Base-by-base conservation (phyloP, 2,113 vertebrate genomes). In the Aegypius monachus region DNA sequence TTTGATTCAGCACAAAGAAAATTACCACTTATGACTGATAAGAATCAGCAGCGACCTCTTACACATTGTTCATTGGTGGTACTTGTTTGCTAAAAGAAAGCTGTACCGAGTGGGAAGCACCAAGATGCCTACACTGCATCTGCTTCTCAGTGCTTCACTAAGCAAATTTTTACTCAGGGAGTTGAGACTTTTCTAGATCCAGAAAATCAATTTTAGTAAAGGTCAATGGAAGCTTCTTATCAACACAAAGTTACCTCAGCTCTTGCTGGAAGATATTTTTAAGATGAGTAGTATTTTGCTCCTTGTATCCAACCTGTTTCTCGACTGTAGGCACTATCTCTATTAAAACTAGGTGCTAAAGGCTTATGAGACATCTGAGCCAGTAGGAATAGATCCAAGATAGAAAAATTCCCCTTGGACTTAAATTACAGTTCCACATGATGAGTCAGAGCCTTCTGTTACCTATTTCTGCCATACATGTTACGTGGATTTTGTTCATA, bases 361-460 rank as follows among this genome's bases (percentile, higher is more conserved):
- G 89, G 84, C 91, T 95, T 93, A 89, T 85, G 81, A 97, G 86
- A 94, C 93, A 95, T 77, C 80, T 73, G 89, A 95, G 94, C 94
- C 94, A 91, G 66, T 19, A 95, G 86, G 91, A 97, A 97, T 61
- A 91, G 81, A 94, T 80, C 91, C 91, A 97, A 96, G 85, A 81
- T 36, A 94, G 70, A 94, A 96, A 97, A 96, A 82, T 83, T 50
- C 53, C 52, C 78, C 90, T 91, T 86, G 84, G 91, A 94, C 90
- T 94, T 96, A 73, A 94, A 95, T 93, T 96, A 96, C 93, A 90
- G 87, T 94, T 96, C 84, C 59, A 94, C 66, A 90, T 59, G 67
- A 95, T 97, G 95, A 96, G 84, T 96, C 93, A 97, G 78, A 96
- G 94, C 94, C 91, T 97, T 96, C 94, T 97, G 95, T 94, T 92